Conservation (phyloP, 2,888 invertebrate genomes). For the Neria commutata region DNA sequence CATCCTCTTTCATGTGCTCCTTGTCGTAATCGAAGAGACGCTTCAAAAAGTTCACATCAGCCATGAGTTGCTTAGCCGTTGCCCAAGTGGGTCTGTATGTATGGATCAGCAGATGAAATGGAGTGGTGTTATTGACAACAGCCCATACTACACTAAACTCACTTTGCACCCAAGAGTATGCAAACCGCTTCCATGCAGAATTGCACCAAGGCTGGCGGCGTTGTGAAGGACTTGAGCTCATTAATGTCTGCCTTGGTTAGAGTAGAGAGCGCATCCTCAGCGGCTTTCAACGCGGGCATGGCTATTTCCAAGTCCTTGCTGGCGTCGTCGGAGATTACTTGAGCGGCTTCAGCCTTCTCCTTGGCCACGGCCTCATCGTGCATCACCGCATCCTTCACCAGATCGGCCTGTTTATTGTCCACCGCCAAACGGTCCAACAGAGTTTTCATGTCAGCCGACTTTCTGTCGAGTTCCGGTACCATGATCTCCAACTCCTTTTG, state of each 20-base stretch:
- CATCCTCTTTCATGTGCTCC: slow-evolving; percentile 80
- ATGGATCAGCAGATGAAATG: slow-evolving; percentile 2
- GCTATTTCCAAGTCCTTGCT: slow-evolving; percentile 87
- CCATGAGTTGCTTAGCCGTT: slow-evolving; percentile 78
- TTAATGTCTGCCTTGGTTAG: slow-evolving; percentile 90
- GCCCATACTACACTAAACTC: slow-evolving; percentile 47
- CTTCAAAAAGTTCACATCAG: slow-evolving; percentile 83
- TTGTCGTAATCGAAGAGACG: slow-evolving; percentile 85
- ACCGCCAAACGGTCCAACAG: slow-evolving; percentile 77
- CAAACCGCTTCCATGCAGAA: slow-evolving; percentile 94
- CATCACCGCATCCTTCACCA: slow-evolving; percentile 78
- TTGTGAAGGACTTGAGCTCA: slow-evolving; percentile 86
- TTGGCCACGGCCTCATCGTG: slow-evolving; percentile 85
- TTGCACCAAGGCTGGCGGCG: slow-evolving; percentile 84
- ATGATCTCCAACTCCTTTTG: slow-evolving; percentile 80
- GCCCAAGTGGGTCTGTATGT: slow-evolving; percentile 81
- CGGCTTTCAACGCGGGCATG: slow-evolving; percentile 84
- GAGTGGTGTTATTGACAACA: not conserved
- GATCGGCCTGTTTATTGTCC: slow-evolving; percentile 82
- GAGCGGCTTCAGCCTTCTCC: slow-evolving; percentile 83
- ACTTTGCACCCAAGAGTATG: slow-evolving; percentile 82
- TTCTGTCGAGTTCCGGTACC: slow-evolving; percentile 80
- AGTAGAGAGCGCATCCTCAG: slow-evolving; percentile 81
- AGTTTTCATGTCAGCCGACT: slow-evolving; percentile 76
- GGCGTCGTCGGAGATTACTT: slow-evolving; percentile 83